These are phyloP conservation scores for Hypena proboscidalis DNA, from an alignment of 2,888 invertebrate species.

Conservation along the genomic window DNA sequence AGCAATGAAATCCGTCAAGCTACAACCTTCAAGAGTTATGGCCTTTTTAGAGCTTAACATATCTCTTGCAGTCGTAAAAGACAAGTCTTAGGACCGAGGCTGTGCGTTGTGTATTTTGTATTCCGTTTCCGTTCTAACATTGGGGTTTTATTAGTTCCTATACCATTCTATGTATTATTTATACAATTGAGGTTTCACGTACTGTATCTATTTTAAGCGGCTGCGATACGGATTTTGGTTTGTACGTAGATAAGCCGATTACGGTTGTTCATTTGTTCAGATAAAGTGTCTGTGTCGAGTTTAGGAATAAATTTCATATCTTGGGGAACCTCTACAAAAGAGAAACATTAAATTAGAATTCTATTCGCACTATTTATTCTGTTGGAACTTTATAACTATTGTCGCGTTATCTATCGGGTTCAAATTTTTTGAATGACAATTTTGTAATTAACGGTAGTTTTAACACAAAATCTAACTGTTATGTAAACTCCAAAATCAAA, in stretches of 20 bases:
- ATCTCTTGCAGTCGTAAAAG: constrained; percentile 23
- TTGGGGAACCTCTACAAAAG: no score
- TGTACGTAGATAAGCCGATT: constrained; percentile 8
- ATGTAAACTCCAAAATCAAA: no score
- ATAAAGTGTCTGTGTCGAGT: background rate
- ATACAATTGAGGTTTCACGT: constrained; percentile 26
- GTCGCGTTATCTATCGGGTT: no score
- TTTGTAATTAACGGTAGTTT: no score
- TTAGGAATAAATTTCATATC: no score
- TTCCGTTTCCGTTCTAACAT: constrained; percentile 36
- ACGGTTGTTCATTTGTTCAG: background rate
- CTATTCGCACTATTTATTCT: no score
- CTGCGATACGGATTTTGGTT: constrained; percentile 23
- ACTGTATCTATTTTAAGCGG: constrained; percentile 16
- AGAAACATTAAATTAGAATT: no score
- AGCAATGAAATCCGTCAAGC: background rate
- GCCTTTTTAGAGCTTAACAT: constrained; percentile 18
- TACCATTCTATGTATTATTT: constrained; percentile 39
- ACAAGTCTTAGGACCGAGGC: constrained; percentile 4
- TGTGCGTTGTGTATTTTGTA: constrained; percentile 20
- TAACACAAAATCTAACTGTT: no score
- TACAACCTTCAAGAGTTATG: constrained; percentile 8
- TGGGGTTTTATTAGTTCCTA: constrained; percentile 47
- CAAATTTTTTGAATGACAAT: no score
- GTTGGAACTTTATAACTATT: no score